These are phyloP conservation scores for Rhabdophis nuchalis DNA, from an alignment of 2,797 vertebrate species.

Conservation along the genomic window DNA sequence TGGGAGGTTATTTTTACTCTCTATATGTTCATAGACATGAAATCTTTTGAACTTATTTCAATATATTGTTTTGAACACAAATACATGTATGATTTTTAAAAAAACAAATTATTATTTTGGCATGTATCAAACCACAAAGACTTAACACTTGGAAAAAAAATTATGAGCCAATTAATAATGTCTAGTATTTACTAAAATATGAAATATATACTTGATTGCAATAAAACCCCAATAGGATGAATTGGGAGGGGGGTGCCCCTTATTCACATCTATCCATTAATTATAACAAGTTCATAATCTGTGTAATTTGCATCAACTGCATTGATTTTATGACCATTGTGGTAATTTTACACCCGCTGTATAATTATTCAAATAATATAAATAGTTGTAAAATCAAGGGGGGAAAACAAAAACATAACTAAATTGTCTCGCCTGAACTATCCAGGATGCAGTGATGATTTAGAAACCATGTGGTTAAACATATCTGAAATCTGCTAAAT, in stretches of 20 bases:
- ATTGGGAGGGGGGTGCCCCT: background rate
- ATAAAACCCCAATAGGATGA: background rate
- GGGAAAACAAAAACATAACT: background rate
- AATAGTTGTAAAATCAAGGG: background rate
- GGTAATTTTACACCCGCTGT: background rate
- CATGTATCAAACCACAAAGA: conserved; percentile 94
- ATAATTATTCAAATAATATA: background rate
- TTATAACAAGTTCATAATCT: background rate
- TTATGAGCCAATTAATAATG: conserved; percentile 99
- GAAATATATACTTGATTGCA: conserved; percentile 1
- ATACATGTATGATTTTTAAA: conserved; percentile 96
- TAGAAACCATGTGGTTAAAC: background rate
- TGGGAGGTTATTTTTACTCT: conserved; percentile 43
- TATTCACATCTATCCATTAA: background rate
- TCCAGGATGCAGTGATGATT: background rate
- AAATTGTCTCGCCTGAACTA: background rate
- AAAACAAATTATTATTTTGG: conserved; percentile 96
- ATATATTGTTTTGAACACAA: conserved; percentile 83
- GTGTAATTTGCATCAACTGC: background rate
- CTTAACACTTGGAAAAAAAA: conserved; percentile 92
- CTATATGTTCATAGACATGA: conserved; percentile 26
- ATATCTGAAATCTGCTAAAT: background rate
- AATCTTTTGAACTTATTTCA: conserved; percentile 66
- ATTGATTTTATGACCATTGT: background rate
- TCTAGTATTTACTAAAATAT: conserved; percentile 82